A percentile compares a stretch with the other conserved stretches of the same genome.
phyloP scores from a whole-genome alignment of 2,888 invertebrate species.

The Thera britannica region DNA sequence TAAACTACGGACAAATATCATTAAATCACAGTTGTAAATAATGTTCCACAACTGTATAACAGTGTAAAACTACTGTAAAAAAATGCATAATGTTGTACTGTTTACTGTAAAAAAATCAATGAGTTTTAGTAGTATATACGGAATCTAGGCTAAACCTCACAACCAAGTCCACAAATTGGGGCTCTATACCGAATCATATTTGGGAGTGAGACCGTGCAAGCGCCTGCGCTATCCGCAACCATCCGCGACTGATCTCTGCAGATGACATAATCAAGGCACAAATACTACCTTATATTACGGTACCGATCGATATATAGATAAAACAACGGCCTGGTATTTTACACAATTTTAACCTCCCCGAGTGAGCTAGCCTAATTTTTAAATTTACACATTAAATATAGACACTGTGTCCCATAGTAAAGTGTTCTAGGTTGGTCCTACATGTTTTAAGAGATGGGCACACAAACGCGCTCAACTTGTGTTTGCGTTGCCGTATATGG shows the following conservation, averaged over 20 bases:
- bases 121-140: not conserved
- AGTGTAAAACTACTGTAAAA: too few relatives aligned
- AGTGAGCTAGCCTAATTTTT: slow-evolving; percentile 25
- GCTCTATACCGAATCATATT: slow-evolving; percentile 24
- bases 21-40: too few relatives aligned
- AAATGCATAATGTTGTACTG: too few relatives aligned
- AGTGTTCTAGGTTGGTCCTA: not conserved
- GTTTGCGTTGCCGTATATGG: too few relatives aligned
- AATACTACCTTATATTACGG: slow-evolving; percentile 3
- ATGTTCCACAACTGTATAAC: too few relatives aligned
- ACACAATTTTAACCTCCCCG: slow-evolving; percentile 17
- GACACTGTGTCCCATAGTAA: slow-evolving; percentile 8
- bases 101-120: not conserved
- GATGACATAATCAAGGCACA: not conserved
- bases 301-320: not conserved
- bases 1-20: too few relatives aligned
- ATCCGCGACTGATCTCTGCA: not conserved
- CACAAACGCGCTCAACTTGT: too few relatives aligned
- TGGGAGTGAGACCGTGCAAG: slow-evolving; percentile 27
- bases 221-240: slow-evolving; percentile 6
- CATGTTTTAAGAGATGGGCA: too few relatives aligned
- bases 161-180: slow-evolving; percentile 22
- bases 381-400: slow-evolving; percentile 9
- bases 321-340: not conserved
- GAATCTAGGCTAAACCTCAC: slow-evolving; percentile 1